Evolutionary conservation across 2,888 invertebrate genomes (phyloP).

Genomic region (Uloborus plumipes): DNA sequence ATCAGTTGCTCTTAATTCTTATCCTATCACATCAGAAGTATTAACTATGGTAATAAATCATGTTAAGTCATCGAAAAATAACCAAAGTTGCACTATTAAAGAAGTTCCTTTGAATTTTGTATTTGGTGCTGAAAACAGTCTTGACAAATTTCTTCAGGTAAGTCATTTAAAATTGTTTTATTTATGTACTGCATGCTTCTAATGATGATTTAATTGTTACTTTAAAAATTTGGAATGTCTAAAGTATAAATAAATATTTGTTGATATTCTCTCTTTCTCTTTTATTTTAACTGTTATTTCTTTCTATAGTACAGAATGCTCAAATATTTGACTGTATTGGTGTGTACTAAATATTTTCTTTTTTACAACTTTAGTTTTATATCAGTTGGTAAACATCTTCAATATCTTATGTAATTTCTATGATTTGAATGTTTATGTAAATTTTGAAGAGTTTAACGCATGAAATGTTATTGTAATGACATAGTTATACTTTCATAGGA

Average conservation of each 20-base stretch:
- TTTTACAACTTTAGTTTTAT: too few relatives aligned
- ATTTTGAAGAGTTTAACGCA: too few relatives aligned
- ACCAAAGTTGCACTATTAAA: constrained; percentile 77
- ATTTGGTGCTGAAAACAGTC: constrained; percentile 73
- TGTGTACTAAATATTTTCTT: too few relatives aligned
- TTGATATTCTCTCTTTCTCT: not conserved
- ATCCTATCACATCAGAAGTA: constrained; percentile 75
- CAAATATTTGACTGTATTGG: too few relatives aligned
- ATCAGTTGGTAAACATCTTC: too few relatives aligned
- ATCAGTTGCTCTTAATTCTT: constrained; percentile 76
- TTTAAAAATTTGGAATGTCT: not conserved
- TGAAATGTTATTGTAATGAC: too few relatives aligned
- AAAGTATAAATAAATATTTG: not conserved
- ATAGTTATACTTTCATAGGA: too few relatives aligned
- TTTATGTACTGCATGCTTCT: not conserved
- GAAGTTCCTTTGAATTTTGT: constrained; percentile 79
- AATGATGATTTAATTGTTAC: not conserved
- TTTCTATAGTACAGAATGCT: too few relatives aligned
- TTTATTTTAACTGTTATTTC: not conserved
- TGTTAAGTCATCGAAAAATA: constrained; percentile 75
- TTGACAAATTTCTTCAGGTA: constrained; percentile 71
- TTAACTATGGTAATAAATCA: constrained; percentile 78
- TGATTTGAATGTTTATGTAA: too few relatives aligned
- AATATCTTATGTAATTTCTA: too few relatives aligned
- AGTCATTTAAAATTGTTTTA: not conserved